These are phyloP conservation scores for Apostichopus californicus DNA, from an alignment of 35 echinoderm and acorn worm genomes.

Conservation along the genomic window DNA sequence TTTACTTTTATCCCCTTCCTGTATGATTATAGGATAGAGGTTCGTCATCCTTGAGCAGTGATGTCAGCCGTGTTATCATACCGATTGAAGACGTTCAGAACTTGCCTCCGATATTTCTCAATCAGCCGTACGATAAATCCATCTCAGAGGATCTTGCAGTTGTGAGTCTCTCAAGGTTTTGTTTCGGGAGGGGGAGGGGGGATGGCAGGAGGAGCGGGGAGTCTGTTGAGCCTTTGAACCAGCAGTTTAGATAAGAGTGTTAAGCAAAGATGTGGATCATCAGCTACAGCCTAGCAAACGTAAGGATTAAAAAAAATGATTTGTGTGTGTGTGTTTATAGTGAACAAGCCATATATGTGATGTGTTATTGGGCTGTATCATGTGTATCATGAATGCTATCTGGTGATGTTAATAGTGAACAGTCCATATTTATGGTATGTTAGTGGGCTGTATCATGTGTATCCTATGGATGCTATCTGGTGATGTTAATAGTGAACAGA, in stretches of 20 bases:
- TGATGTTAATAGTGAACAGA: too few relatives aligned
- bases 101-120: constrained; percentile 26
- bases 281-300: too few relatives aligned
- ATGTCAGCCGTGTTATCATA: constrained; percentile 34
- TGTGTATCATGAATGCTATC: too few relatives aligned
- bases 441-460: too few relatives aligned
- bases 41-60: background rate
- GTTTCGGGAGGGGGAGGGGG: background rate
- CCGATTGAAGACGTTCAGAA: constrained; percentile 36
- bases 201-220: background rate
- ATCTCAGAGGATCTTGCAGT: constrained; percentile 10
- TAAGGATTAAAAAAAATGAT: too few relatives aligned
- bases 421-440: too few relatives aligned
- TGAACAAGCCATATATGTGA: too few relatives aligned
- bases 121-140: constrained; percentile 40
- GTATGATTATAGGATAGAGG: constrained; percentile 31
- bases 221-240: background rate
- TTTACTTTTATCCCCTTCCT: background rate
- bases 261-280: background rate
- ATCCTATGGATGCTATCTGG: too few relatives aligned
- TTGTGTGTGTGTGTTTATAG: too few relatives aligned
- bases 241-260: background rate
- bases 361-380: too few relatives aligned
- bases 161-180: background rate
- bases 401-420: too few relatives aligned